phyloP scores from a whole-genome alignment of 2,113 vertebrate species.

The Micronycteris hirsuta region DNA sequence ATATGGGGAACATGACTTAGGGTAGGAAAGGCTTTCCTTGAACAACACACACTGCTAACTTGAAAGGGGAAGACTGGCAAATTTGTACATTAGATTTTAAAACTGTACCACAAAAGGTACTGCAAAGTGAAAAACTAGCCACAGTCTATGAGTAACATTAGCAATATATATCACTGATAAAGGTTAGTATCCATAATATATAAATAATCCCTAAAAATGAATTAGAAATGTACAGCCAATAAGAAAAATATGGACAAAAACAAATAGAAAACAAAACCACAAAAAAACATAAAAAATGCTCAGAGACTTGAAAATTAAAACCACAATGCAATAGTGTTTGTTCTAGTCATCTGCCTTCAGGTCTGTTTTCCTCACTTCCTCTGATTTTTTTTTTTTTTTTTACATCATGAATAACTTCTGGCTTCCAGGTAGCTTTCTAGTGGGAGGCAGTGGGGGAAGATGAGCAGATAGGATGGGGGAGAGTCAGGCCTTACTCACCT shows the following conservation, averaged over 20 bases:
- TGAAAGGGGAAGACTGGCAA: not conserved
- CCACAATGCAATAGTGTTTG: not conserved
- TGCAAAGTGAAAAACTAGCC: not conserved
- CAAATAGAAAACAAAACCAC: not conserved
- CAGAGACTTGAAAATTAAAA: not conserved
- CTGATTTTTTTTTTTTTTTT: not conserved
- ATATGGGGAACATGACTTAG: not conserved
- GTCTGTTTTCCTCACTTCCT: not conserved
- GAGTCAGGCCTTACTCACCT: not conserved
- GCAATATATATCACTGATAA: not conserved
- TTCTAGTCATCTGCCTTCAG: not conserved
- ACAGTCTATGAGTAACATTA: not conserved
- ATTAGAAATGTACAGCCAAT: not conserved
- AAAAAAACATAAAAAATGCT: not conserved
- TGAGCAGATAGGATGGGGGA: fast-evolving
- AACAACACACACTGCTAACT: not conserved
- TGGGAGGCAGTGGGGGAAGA: not conserved
- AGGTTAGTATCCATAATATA: not conserved
- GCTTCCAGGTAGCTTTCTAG: not conserved
- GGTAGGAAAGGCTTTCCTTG: not conserved
- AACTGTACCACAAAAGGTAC: not conserved
- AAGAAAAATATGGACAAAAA: not conserved
- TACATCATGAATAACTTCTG: not conserved
- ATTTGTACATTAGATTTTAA: not conserved
- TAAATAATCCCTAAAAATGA: not conserved